A percentile compares a stretch with the other conserved stretches of the same genome.
phyloP scores from a whole-genome alignment of 2,797 vertebrate species.

The Phylloscopus collybita region DNA sequence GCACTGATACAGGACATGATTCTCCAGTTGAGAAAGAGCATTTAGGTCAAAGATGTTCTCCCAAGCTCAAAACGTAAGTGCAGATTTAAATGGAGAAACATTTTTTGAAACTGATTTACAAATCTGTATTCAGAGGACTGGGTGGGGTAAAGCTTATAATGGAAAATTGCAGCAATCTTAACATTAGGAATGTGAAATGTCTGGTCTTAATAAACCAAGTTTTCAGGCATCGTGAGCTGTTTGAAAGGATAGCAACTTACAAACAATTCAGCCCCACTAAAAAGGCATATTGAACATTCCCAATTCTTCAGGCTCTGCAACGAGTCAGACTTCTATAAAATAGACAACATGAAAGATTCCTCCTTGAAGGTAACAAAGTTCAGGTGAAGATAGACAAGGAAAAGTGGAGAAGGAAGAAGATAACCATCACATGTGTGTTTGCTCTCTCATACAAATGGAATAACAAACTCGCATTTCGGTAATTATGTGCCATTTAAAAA shows the following conservation, averaged over 20 bases:
- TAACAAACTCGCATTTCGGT: not conserved
- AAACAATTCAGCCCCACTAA: not conserved
- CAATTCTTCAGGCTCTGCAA: not conserved
- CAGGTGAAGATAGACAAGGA: not conserved
- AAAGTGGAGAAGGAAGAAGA: not conserved
- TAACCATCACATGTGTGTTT: not conserved
- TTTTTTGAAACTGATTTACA: constrained; percentile 30
- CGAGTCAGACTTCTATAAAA: not conserved
- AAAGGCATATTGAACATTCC: not conserved
- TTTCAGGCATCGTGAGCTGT: not conserved
- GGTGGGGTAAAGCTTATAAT: constrained; percentile 56
- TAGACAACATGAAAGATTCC: not conserved
- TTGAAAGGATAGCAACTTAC: constrained; percentile 37
- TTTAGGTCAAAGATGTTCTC: not conserved
- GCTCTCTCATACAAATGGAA: not conserved
- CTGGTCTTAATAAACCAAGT: constrained; percentile 60
- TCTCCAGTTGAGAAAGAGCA: not conserved
- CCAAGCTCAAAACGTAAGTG: not conserved
- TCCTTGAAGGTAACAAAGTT: not conserved
- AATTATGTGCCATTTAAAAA: not conserved
- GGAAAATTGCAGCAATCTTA: constrained; percentile 65
- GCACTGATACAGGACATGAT: not conserved
- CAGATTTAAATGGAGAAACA: not conserved
- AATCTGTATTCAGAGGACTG: constrained; percentile 48
- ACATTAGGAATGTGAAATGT: constrained; percentile 58